Evolutionary conservation across 2,113 vertebrate species (phyloP).

Genomic region (Mesocricetus auratus): DNA sequence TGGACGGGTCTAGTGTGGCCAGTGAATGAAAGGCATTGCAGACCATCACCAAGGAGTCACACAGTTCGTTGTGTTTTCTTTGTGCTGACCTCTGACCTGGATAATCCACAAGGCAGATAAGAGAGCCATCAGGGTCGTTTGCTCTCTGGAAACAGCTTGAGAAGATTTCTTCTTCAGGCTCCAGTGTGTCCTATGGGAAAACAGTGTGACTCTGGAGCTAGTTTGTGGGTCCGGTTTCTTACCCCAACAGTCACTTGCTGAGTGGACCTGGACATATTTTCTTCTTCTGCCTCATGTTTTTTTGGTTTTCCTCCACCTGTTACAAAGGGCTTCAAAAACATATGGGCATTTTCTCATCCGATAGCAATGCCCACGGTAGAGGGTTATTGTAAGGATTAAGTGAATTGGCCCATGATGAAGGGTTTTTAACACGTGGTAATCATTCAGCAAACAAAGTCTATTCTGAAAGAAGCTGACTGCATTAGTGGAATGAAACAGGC

Average conservation of each 20-base stretch:
- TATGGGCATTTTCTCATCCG: neutral
- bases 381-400: neutral
- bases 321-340: neutral
- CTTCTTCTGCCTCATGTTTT: neutral
- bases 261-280: neutral
- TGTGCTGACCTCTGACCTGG: slow-evolving; percentile 12
- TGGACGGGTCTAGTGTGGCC: neutral
- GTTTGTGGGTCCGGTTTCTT: neutral
- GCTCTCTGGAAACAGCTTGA: neutral
- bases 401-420: neutral
- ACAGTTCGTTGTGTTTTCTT: neutral
- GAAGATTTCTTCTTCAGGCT: neutral
- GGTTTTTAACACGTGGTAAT: neutral
- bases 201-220: neutral
- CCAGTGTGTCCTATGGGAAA: neutral
- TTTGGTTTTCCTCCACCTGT: neutral
- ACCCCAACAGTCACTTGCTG: neutral
- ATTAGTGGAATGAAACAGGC: neutral
- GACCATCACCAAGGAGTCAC: neutral
- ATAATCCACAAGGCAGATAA: neutral
- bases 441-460: neutral
- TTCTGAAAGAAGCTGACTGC: slow-evolving; percentile 9
- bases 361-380: neutral
- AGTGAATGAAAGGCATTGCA: neutral
- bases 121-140: neutral